Conservation (phyloP, 2,888 invertebrate genomes). For the Cephalotes varians region DNA sequence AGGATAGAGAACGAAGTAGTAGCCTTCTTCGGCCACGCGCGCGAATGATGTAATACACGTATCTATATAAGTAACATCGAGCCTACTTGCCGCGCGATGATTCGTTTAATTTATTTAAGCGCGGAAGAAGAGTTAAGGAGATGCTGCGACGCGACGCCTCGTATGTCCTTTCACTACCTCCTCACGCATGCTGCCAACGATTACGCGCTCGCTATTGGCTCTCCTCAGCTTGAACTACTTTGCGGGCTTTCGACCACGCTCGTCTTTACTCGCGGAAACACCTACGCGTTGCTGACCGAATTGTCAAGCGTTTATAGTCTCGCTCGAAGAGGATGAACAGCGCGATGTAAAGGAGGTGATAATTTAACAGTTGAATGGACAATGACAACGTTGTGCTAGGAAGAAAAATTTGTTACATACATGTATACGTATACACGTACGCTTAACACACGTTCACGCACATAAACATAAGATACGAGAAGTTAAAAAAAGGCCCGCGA, state of each 20-base stretch:
- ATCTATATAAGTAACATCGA: constrained; percentile 69
- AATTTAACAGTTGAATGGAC: neutral
- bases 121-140: constrained; percentile 63
- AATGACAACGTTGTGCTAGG: neutral
- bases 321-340: neutral
- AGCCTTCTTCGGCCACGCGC: constrained; percentile 64
- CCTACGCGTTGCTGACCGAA: constrained; percentile 53
- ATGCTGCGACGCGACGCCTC: constrained; percentile 61
- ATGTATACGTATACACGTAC: too few species aligned
- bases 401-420: neutral
- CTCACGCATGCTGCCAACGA: constrained; percentile 62
- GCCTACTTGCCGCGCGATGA: constrained; percentile 66
- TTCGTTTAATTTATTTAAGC: constrained; percentile 73
- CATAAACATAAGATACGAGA: neutral
- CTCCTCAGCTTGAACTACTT: constrained; percentile 76
- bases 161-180: constrained; percentile 65
- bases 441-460: neutral
- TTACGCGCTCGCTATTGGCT: constrained; percentile 69
- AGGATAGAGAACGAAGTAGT: constrained; percentile 71
- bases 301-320: constrained; percentile 27
- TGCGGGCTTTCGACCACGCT: constrained; percentile 74
- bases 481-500: neutral
- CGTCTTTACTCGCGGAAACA: constrained; percentile 58
- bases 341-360: neutral
- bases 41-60: constrained; percentile 72